Evolutionary conservation across 35 echinoderm and acorn worm genomes (phyloP), one percentile per base, ranked within the genome.

Genomic region (Diadema setosum): DNA sequence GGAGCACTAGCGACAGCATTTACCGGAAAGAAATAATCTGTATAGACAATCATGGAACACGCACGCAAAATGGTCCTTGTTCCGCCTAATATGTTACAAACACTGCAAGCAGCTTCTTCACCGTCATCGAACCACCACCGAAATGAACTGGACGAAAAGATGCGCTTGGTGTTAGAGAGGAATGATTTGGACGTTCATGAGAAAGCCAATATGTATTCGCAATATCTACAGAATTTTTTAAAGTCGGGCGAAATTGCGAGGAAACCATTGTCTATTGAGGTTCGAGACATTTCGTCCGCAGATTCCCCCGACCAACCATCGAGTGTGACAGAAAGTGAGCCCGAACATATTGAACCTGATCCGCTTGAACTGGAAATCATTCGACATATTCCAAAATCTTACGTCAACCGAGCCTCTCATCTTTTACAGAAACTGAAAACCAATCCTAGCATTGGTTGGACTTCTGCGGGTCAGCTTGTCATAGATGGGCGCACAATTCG

Each of bases 351-450:
- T 26, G 33, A 46, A 12, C 74, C 41, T 6, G 58, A 45, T 26
- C 35, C 75, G 3, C 23, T 56, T 8, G 76, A 82, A 33, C 23
- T 24, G 5, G 52, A 90, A 49, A 82, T 83, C 50, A 61, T 70
- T 15, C 65, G 60, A 25, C 55, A 81, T 21, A 40, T 83, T 14
- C 80, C 87, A 1, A 67, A 59, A 29, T 44, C 58, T 4, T 67
- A 23, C 20, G 37, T 44, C 18, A 81, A 81, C 3, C 73, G 80
- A 83, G 58, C 76, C 0, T 7, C 31, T 17, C 37, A 61, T 21
- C 29, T 83, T 27, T 30, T 83, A 20, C 44, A 90, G 11, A 90
- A 82, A n/a, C 14, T 90, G 15, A 90, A 90, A 63, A 83, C 27
- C 5, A 39, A 78, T 21, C 80, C 56, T 33, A 49, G 44, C 56